Conservation (phyloP, 37 sponge, comb jelly and placozoan genomes). For the Dysidea cf. avara region DNA sequence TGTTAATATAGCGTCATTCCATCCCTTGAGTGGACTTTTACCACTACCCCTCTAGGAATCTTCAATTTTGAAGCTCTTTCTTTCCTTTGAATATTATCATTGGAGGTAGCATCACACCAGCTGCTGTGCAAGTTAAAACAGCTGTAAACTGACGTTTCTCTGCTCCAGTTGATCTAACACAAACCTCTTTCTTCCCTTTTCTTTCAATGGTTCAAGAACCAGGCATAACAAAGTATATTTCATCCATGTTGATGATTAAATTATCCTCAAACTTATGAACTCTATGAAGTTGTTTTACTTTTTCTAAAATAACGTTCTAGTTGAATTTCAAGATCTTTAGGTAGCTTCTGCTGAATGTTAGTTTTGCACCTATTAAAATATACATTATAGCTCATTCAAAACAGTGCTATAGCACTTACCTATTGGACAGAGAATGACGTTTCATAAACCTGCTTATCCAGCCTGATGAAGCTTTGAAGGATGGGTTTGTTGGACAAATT, state of each 20-base stretch:
- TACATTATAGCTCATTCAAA: too few species aligned
- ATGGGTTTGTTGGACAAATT: neutral
- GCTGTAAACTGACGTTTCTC: constrained; percentile 8
- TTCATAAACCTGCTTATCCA: too few species aligned
- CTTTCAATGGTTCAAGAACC: neutral
- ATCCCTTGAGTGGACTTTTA: neutral
- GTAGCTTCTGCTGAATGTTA: constrained; percentile 13
- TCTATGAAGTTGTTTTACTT: neutral
- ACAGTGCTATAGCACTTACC: too few species aligned
- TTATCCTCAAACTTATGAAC: too few species aligned
- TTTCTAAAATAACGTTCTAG: constrained; percentile 20
- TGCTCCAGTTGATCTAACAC: constrained; percentile 9
- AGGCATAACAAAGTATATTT: constrained; percentile 11
- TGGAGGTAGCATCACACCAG: too few species aligned
- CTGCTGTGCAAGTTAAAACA: constrained; percentile 13
- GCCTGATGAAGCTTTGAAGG: too few species aligned
- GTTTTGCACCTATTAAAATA: neutral
- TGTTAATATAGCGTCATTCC: neutral
- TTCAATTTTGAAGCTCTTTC: neutral
- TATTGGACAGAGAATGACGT: too few species aligned
- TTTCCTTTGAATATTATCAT: constrained; percentile 17
- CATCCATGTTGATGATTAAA: too few species aligned
- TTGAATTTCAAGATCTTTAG: constrained; percentile 26
- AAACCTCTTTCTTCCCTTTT: constrained; percentile 14
- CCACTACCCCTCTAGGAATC: neutral